Base-by-base conservation (phyloP, 2,888 invertebrate genomes). In the Stenolophus ochropezus region DNA sequence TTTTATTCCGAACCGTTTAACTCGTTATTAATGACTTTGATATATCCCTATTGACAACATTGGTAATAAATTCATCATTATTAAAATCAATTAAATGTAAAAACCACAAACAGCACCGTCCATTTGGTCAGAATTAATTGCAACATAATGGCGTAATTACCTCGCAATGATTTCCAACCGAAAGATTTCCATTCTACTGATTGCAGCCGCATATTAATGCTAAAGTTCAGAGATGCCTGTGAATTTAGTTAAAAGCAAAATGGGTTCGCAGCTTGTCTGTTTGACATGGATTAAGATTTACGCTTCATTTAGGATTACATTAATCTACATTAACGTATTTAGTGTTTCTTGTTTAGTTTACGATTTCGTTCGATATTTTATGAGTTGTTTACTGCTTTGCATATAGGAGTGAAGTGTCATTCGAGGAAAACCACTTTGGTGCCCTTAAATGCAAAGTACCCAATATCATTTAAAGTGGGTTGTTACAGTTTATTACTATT, bases 261-360 rank as follows among this genome's bases (percentile, higher is more conserved):
- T 42, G 33, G 33, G 33, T 42, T 42, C 33, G 33, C 33, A 42
- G 33, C 33, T 11, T 11, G 33, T 11, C 33, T 42, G 23, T 61
- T 61, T 61, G 61, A 21, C 16, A 23, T 0, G 25, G 61, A 61
- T 61, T 61, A 58, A 58, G 58, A 58, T 58, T 58, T 58, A 58
- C 58, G 21, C 20, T 4, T 23, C 61, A 25, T 61, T 61, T 61
- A 23, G 61, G 61, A 25, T 61, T 61, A 61, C 61, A 61, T 61
- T 61, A 61, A 61, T 61, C 23, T 25, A 25, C 61, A 23, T 61
- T 61, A 25, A 61, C n/a, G 61, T 6, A 61, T 61, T 25, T 56
- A 23, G 21, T 11, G 8, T 25, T 61, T 14, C 61, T 61, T 11
- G 16, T 16, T 51, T 20, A 21, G 8, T 56, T 56, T 21, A 20